Evolutionary conservation across 2,113 vertebrate species (phyloP), one percentile per base, ranked within the genome.

Genomic region (Chauna torquata): DNA sequence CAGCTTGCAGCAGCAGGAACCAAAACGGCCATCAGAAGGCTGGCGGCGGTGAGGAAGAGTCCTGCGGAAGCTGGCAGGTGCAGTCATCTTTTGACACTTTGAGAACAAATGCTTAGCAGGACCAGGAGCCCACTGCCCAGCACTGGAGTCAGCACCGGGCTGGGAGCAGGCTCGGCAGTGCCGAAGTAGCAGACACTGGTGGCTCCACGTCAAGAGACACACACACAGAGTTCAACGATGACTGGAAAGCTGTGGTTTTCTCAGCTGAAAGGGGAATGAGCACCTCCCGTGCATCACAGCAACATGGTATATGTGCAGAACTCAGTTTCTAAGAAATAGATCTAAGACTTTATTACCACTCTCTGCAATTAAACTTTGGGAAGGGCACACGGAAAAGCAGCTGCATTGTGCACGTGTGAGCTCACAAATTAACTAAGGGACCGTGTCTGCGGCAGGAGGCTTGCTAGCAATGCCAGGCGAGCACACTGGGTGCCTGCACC

Each of bases 121-220:
- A 54, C 10, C 16, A 76, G 54, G 54, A 55, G 22, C 47, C 47
- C 11, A 20, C 47, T 49, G 47, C 47, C 47, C 47, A 49, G 20
- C 47, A 49, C 42, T 11, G 42, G 45, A 47, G 45, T 6, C 45
- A 47, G 45, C 45, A 6, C 50, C 24, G 8, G 50, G 24, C 24
- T 27, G 50, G 50, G 52, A 55, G 52, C 52, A 16, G 52, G 27
- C 45, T 47, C 45, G 17, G 45, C 45, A 47, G 45, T 16, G 45
- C 45, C 12, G 12, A 18, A 47, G 45, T 14, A 47, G 45, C 12
- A 16, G 45, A 18, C 52, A 19, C 7, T 9, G 12, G n/a, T 8
- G 19, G 58, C 25, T 59, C 55, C 61, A n/a, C 0, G 0, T 9
- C 32, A 19, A 42, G 28, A 49, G 45, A 58, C 16, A 1, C 0